These are phyloP conservation scores for Dendroctonus valens DNA, from an alignment of 1,140 invertebrate species.

Conservation along the genomic window DNA sequence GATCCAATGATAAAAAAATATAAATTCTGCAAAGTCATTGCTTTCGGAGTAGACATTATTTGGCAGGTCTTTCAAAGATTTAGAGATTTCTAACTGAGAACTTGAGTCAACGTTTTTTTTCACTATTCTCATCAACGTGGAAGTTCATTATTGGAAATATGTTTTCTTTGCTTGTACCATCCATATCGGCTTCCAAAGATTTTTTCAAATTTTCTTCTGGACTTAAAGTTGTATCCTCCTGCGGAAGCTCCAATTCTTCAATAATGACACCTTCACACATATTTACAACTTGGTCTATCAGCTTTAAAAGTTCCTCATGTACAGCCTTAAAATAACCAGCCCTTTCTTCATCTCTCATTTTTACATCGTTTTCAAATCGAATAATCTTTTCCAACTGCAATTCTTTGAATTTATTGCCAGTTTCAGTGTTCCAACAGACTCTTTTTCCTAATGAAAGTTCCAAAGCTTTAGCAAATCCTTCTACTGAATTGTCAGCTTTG, in stretches of 20 bases:
- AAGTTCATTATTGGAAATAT: too few relatives aligned
- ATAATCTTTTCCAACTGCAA: conserved; percentile 14
- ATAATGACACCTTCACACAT: conserved; percentile 11
- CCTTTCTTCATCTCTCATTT: conserved; percentile 8
- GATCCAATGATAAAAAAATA: conserved; percentile 40
- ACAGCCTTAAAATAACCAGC: conserved; percentile 27
- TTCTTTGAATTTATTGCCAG: conserved; percentile 32
- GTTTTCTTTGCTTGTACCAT: neutral
- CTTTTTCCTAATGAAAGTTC: conserved; percentile 55
- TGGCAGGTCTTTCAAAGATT: conserved; percentile 9
- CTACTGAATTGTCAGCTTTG: conserved; percentile 54
- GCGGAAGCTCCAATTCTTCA: neutral
- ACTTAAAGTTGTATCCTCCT: neutral
- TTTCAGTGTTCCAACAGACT: conserved; percentile 51
- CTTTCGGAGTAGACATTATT: conserved; percentile 19
- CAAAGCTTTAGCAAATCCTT: conserved; percentile 58
- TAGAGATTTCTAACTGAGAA: too few relatives aligned
- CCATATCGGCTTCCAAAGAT: neutral
- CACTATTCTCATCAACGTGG: neutral
- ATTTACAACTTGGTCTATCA: conserved; percentile 23
- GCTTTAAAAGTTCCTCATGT: conserved; percentile 27
- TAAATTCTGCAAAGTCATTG: conserved; percentile 4
- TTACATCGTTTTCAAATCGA: conserved; percentile 8
- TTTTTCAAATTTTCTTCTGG: neutral
- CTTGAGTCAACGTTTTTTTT: neutral